These are phyloP conservation scores for Phymanthus crucifer DNA, from an alignment of 92 coral and sea anemone species.

Conservation along the genomic window DNA sequence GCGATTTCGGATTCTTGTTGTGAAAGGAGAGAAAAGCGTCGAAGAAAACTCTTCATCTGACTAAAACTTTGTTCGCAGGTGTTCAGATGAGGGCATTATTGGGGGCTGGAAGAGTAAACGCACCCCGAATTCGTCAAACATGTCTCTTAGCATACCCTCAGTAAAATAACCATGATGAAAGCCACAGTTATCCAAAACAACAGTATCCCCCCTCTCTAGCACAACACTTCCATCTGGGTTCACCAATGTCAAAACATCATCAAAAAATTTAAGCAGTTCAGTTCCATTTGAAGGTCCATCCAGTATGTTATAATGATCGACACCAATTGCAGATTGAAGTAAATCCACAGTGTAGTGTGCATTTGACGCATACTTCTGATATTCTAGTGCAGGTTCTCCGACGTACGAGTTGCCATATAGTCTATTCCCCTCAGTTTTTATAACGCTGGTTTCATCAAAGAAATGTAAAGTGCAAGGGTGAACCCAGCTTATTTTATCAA, in stretches of 20 bases:
- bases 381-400: slow-evolving; percentile 42
- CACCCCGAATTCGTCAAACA: slow-evolving; percentile 40
- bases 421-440: slow-evolving; percentile 32
- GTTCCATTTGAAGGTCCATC: slow-evolving; percentile 34
- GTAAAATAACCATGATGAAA: not conserved
- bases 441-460: slow-evolving; percentile 46
- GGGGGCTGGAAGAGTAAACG: slow-evolving; percentile 44
- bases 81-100: slow-evolving; percentile 48
- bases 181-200: slow-evolving; percentile 49
- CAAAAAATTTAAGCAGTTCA: slow-evolving; percentile 46
- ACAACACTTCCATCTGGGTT: slow-evolving; percentile 48
- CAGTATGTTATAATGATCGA: slow-evolving; percentile 14
- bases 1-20: no score
- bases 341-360: slow-evolving; percentile 52
- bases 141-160: slow-evolving; percentile 41
- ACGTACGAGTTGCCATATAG: slow-evolving; percentile 38
- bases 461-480: slow-evolving; percentile 42
- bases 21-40: no score
- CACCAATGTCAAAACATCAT: slow-evolving; percentile 27
- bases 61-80: slow-evolving; percentile 47
- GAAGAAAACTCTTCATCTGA: slow-evolving; percentile 24
- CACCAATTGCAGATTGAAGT: slow-evolving; percentile 32
- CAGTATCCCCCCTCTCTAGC: slow-evolving; percentile 49
- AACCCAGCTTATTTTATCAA: slow-evolving; percentile 22
- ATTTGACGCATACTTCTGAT: slow-evolving; percentile 51